A percentile compares a stretch with the other conserved stretches of the same genome.
phyloP scores from a whole-genome alignment of 2,888 invertebrate genomes.

The Cylindroiulus punctatus region DNA sequence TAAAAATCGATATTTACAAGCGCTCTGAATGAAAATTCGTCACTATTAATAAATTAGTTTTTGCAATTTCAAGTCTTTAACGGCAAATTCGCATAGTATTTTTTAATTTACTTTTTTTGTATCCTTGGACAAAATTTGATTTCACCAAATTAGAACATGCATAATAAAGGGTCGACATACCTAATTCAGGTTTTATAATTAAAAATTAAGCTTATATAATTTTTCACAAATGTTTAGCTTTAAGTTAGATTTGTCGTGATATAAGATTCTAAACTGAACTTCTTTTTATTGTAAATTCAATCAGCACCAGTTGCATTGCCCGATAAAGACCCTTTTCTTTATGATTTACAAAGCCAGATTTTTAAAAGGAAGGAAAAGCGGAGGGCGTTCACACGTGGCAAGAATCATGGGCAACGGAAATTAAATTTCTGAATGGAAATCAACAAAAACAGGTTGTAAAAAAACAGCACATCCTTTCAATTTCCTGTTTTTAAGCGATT shows the following conservation, averaged over 20 bases:
- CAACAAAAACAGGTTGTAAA: constrained; percentile 26
- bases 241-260: background rate
- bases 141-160: too few species aligned
- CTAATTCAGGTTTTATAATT: too few species aligned
- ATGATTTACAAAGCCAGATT: constrained; percentile 2
- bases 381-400: constrained; percentile 6
- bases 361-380: constrained; percentile 5
- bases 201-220: too few species aligned
- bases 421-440: constrained; percentile 18
- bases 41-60: too few species aligned
- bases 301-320: background rate
- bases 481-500: constrained; percentile 32
- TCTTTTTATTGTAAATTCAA: background rate
- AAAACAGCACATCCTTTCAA: constrained; percentile 19
- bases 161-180: too few species aligned
- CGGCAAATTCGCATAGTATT: too few species aligned
- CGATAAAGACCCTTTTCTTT: background rate
- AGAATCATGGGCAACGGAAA: constrained; percentile 32
- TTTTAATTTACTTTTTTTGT: too few species aligned
- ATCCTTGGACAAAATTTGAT: too few species aligned
- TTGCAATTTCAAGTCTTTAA: too few species aligned
- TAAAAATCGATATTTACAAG: too few species aligned
- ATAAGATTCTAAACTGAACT: background rate
- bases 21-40: too few species aligned
- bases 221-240: background rate